Percentiles rank a stretch among this genome's conserved stretches.
phyloP scores from a whole-genome alignment of 2,113 vertebrate genomes.

The Meleagris gallopavo region DNA sequence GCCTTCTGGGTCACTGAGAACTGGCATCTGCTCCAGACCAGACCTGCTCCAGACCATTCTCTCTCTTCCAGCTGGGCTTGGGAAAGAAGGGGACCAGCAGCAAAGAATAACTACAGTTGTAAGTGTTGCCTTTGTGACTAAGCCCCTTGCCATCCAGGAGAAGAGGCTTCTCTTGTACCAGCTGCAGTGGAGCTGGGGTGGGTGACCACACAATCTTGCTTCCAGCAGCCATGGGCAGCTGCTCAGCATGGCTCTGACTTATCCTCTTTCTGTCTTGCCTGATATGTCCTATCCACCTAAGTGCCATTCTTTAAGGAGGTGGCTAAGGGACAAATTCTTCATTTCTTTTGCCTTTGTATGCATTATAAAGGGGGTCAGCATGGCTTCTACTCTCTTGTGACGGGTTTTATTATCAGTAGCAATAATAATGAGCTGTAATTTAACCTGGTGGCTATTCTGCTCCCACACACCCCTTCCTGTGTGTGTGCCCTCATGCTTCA shows the following conservation, averaged over 20 bases:
- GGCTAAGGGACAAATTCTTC: constrained; percentile 33
- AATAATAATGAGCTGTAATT: constrained; percentile 41
- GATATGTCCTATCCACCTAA: background rate
- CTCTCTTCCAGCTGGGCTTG: background rate
- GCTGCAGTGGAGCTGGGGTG: background rate
- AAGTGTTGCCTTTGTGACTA: background rate
- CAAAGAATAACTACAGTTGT: background rate
- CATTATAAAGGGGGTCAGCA: background rate
- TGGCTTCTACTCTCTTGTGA: constrained; percentile 1
- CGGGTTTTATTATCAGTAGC: constrained; percentile 11
- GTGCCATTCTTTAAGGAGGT: constrained; percentile 3
- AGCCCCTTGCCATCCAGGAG: background rate
- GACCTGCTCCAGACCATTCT: background rate
- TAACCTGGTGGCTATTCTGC: background rate
- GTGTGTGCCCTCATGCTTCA: background rate
- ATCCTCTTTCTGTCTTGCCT: background rate
- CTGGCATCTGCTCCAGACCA: background rate
- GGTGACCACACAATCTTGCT: background rate
- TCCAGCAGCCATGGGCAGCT: background rate
- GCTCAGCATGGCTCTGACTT: background rate
- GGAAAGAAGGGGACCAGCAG: background rate
- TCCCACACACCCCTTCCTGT: background rate
- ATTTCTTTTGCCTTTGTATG: constrained; percentile 42
- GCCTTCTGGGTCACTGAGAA: background rate
- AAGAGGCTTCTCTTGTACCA: background rate